Evolutionary conservation across 2,888 invertebrate species (phyloP).

Genomic region (Oxytorus armatus): DNA sequence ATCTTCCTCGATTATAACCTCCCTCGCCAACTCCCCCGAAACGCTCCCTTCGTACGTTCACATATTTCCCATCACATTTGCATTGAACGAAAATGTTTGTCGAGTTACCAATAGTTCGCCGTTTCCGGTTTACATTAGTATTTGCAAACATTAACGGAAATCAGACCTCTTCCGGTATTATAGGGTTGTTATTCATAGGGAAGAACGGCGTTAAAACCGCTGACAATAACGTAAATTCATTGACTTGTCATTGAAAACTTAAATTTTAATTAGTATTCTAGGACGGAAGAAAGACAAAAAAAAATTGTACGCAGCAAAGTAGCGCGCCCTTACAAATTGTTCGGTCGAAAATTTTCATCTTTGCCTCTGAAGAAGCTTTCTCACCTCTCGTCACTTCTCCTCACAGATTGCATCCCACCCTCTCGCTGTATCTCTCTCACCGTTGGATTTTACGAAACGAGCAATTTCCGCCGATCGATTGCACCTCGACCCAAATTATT

Average conservation of each 20-base stretch:
- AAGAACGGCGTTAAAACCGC: no score
- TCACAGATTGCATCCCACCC: not conserved
- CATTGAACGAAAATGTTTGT: slow-evolving; percentile 82
- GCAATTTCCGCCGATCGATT: slow-evolving; percentile 67
- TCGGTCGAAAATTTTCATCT: not conserved
- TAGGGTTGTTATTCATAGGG: no score
- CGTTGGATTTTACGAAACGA: slow-evolving; percentile 59
- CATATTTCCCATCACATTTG: slow-evolving; percentile 71
- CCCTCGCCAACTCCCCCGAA: no score
- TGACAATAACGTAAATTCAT: no score
- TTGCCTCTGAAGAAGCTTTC: not conserved
- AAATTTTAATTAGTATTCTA: no score
- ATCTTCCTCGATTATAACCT: slow-evolving; percentile 81
- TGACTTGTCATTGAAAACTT: no score
- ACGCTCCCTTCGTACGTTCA: slow-evolving; percentile 73
- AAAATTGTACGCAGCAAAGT: no score
- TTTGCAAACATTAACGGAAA: not conserved
- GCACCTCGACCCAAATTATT: slow-evolving; percentile 64
- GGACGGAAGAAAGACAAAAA: no score
- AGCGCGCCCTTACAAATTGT: no score
- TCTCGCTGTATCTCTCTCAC: slow-evolving; percentile 6
- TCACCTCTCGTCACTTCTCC: not conserved
- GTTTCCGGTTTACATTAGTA: slow-evolving; percentile 6
- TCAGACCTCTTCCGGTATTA: not conserved
- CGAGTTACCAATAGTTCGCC: slow-evolving; percentile 28